A percentile compares a stretch with the other conserved stretches of the same genome.
These are phyloP conservation scores for Ctenopoma multispine DNA, from an alignment of 2,797 vertebrate genomes.

Conservation along the genomic window DNA sequence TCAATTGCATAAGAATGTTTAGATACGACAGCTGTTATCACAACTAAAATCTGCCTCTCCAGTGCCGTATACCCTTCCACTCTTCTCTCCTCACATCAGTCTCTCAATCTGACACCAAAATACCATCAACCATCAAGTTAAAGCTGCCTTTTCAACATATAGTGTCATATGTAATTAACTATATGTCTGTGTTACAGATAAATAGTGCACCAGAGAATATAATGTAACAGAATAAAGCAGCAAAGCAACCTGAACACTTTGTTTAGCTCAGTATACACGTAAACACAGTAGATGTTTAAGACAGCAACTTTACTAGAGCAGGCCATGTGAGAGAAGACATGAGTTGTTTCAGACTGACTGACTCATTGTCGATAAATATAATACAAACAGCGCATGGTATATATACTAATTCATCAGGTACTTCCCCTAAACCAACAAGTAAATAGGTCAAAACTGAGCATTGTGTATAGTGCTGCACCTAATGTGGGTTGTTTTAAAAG, in stretches of 20 bases:
- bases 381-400: constrained; percentile 45
- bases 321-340: constrained; percentile 14
- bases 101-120: constrained; percentile 37
- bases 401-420: constrained; percentile 40
- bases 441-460: constrained; percentile 11
- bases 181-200: not conserved
- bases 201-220: not conserved
- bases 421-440: constrained; percentile 46
- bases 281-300: constrained; percentile 5
- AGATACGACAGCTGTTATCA: constrained; percentile 60
- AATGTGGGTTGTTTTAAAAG: constrained; percentile 7
- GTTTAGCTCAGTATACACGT: constrained; percentile 17
- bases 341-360: constrained; percentile 48
- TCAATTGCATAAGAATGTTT: constrained; percentile 45
- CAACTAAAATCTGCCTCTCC: constrained; percentile 64
- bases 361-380: constrained; percentile 68
- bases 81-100: constrained; percentile 48
- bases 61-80: constrained; percentile 74
- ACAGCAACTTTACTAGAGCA: constrained; percentile 8
- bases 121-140: constrained; percentile 16
- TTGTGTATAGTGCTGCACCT: constrained; percentile 5
- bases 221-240: constrained; percentile 9
- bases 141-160: not conserved
- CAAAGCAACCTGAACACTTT: constrained; percentile 19
- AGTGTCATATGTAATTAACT: not conserved